phyloP scores from a whole-genome alignment of 2,113 vertebrate genomes.

The Phodopus roborovskii region DNA sequence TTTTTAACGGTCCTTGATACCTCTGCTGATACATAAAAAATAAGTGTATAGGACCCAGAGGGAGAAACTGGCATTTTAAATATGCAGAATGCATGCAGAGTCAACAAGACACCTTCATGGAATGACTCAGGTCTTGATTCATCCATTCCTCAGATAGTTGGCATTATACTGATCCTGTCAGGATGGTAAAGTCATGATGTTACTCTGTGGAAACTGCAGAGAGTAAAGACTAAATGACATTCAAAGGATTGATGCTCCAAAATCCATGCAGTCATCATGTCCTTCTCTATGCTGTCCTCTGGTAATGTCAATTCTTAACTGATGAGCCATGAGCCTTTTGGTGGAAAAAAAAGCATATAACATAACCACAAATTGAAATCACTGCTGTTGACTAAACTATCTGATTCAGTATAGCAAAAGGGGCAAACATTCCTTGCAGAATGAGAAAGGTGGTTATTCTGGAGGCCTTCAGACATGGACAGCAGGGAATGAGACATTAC shows the following conservation, averaged over 20 bases:
- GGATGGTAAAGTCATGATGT: background rate
- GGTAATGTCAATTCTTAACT: background rate
- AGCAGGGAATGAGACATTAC: too few relatives aligned
- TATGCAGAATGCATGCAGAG: background rate
- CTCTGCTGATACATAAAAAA: background rate
- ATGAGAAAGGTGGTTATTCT: background rate
- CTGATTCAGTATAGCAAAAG: background rate
- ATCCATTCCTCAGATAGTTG: background rate
- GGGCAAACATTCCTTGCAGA: background rate
- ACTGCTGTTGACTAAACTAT: slow-evolving; percentile 27
- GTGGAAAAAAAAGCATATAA: background rate
- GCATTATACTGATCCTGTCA: background rate
- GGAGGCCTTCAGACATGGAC: background rate
- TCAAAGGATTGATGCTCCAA: background rate
- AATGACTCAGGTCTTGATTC: background rate
- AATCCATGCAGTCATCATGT: background rate
- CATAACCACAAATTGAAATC: background rate
- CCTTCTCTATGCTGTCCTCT: background rate
- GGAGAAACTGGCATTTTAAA: background rate
- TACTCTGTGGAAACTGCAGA: background rate
- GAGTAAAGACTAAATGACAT: background rate
- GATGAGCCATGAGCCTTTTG: background rate
- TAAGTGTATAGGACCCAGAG: background rate
- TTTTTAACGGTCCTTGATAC: background rate
- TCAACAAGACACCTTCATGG: background rate